phyloP scores from a whole-genome alignment of 2,888 invertebrate species.

The Lepidochitona cinerea region DNA sequence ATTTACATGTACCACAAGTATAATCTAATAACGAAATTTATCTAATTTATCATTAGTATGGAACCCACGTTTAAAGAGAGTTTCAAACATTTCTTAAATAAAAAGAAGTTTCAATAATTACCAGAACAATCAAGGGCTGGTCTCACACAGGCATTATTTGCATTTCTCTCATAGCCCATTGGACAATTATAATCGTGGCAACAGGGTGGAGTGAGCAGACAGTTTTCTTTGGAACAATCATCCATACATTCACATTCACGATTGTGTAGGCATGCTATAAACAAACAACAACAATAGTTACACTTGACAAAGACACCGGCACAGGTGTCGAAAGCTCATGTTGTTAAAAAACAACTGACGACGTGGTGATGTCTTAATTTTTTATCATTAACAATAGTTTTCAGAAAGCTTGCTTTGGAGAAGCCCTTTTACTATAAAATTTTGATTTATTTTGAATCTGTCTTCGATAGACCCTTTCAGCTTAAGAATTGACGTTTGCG shows the following conservation, averaged over 20 bases:
- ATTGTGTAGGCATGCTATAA: neutral
- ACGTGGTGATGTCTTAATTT: too few species aligned
- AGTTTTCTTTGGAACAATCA: neutral
- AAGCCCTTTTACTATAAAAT: too few species aligned
- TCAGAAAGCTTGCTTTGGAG: too few species aligned
- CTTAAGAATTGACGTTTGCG: too few species aligned
- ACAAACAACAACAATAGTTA: neutral
- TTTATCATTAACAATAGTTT: too few species aligned
- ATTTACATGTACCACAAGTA: too few species aligned
- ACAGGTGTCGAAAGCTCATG: neutral
- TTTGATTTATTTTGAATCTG: too few species aligned
- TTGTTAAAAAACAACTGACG: too few species aligned
- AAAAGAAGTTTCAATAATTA: neutral
- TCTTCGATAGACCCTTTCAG: too few species aligned
- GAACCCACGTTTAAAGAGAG: too few species aligned
- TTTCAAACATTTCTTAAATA: too few species aligned
- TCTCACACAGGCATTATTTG: neutral
- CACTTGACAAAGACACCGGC: neutral
- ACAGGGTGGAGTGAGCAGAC: neutral
- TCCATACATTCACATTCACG: neutral
- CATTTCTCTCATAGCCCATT: neutral
- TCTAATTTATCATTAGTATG: too few species aligned
- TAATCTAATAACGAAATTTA: neutral
- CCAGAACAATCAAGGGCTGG: neutral
- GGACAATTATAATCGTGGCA: neutral